These are phyloP conservation scores for Drosophila neutralis DNA, from an alignment of 2,888 invertebrate genomes.

Conservation along the genomic window DNA sequence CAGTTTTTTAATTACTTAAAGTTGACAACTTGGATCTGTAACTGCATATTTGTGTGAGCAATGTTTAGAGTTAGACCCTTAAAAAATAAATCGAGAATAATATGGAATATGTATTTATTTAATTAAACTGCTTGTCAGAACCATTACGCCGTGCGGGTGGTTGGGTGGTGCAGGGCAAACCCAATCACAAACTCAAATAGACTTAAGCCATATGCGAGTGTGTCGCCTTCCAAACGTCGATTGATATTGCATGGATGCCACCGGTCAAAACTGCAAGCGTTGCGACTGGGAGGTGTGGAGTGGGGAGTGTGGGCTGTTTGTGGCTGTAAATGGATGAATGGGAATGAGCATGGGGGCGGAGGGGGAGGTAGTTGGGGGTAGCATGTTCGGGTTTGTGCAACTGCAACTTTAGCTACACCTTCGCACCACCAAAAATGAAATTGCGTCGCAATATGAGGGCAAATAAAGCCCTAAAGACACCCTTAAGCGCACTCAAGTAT, in stretches of 20 bases:
- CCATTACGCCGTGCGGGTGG: constrained; percentile 1
- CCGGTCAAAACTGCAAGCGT: constrained; percentile 49
- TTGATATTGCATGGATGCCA: constrained; percentile 72
- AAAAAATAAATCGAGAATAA: background rate
- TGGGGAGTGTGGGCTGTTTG: constrained; percentile 11
- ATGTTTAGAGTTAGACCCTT: too few species aligned
- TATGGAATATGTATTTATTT: background rate
- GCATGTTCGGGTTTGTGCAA: constrained; percentile 33
- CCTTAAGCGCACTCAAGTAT: constrained; percentile 80
- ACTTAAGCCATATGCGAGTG: constrained; percentile 59
- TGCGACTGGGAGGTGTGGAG: background rate
- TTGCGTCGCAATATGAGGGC: constrained; percentile 67
- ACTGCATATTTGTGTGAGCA: background rate
- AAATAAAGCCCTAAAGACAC: constrained; percentile 80
- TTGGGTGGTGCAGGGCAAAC: constrained; percentile 20
- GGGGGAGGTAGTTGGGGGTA: background rate
- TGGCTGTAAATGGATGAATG: constrained; percentile 12
- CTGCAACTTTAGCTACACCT: constrained; percentile 41
- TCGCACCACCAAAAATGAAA: constrained; percentile 41
- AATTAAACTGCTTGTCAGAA: background rate
- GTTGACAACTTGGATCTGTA: background rate
- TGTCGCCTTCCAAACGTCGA: constrained; percentile 44
- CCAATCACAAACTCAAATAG: constrained; percentile 61
- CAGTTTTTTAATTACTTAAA: constrained; percentile 6
- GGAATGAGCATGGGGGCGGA: background rate